These are phyloP conservation scores for Nothocercus julius DNA, from an alignment of 2,113 vertebrate genomes.

Conservation along the genomic window DNA sequence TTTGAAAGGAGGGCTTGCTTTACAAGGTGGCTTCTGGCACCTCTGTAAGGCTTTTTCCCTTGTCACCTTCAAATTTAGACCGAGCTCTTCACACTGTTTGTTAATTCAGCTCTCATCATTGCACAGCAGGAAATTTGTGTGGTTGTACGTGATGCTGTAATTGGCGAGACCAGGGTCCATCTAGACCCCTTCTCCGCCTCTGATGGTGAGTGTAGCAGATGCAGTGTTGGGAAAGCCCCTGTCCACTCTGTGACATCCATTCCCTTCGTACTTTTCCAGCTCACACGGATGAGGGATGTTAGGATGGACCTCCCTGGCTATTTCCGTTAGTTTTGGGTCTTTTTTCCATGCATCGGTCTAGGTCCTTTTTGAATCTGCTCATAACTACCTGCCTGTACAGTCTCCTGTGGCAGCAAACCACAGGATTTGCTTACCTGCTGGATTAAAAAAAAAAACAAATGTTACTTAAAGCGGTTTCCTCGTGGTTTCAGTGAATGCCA, in stretches of 20 bases:
- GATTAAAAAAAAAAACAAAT: not conserved
- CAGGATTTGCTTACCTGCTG: not conserved
- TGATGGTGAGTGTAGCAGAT: fast-evolving
- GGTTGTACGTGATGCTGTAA: not conserved
- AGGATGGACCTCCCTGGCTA: not conserved
- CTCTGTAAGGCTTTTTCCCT: not conserved
- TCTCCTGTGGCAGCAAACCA: not conserved
- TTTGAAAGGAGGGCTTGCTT: not conserved
- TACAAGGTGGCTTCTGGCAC: not conserved
- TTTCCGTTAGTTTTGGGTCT: not conserved
- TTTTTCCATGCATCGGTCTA: not conserved
- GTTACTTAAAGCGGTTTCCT: not conserved
- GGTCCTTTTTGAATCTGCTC: not conserved
- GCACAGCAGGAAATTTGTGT: not conserved
- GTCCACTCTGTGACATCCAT: not conserved
- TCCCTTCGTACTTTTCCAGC: not conserved
- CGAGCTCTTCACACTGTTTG: not conserved
- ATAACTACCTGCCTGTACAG: not conserved
- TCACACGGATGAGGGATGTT: not conserved
- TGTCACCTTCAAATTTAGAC: not conserved
- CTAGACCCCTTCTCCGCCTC: not conserved
- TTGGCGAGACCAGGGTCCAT: not conserved
- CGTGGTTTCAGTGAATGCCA: not conserved
- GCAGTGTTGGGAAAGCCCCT: not conserved
- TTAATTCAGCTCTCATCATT: not conserved